Evolutionary conservation across 2,888 invertebrate genomes (phyloP), one percentile per base, ranked within the genome.

Genomic region (Hetaerina titia): DNA sequence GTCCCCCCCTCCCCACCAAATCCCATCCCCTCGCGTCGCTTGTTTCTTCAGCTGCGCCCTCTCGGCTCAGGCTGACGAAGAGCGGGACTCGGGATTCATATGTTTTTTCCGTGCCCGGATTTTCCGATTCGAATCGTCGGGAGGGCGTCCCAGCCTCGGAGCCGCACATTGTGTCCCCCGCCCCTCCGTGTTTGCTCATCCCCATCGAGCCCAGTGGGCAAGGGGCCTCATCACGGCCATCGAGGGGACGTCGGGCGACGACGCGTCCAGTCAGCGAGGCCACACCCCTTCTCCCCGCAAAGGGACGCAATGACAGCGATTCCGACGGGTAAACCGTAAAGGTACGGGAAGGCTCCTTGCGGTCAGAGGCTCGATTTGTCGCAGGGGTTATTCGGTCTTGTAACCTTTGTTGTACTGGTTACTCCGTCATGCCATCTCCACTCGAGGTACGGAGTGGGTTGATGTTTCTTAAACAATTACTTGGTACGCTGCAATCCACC

Each of bases 21-120:
- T 11, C 4, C 45, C 69, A 7, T 13, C 15, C 69, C 69, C 31
- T 0, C 58, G 57, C 58, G 8, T 19, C 22, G 45, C 90, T 45
- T 90, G 90, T 90, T 64, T 90, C 90, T 90, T 45, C 90, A 90
- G 90, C 90, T 90, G 90, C 90, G 64, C 90, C 45, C 58, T 19
- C 15, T 6, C 63, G 58, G 11, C 63, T 15, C 60, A 90, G 57
- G 58, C 89, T 13, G 81, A 13, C 81, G 9, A 60, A n/a, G 63
- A 31, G 17, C n/a, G 90, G 25, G 58, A 57, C 89, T 57, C 57
- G 90, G 64, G 45, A 90, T 63, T 90, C 90, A 90, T 90, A 13
- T 69, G 90, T 25, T 63, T 90, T 90, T 22, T 45, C 45, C 64
- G 31, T 57, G 89, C n/a, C 58, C 57, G 89, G 58, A 89, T 89